Evolutionary conservation across 2,113 vertebrate species (phyloP).

Genomic region (Ptilorrhoa leucosticta): DNA sequence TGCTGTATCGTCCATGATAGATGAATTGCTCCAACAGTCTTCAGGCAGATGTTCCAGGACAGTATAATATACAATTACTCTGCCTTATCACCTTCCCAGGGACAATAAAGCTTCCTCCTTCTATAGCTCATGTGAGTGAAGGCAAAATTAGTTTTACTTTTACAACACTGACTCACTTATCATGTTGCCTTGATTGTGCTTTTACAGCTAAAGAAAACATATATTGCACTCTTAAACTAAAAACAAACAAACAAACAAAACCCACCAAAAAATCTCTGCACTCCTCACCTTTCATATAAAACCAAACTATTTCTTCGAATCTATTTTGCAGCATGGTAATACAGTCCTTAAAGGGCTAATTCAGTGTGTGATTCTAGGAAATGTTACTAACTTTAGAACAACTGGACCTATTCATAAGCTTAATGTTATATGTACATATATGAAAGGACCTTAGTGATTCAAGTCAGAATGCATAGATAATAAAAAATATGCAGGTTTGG

Average conservation of each 20-base stretch:
- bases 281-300: slow-evolving; percentile 30
- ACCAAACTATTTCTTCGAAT: neutral
- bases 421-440: neutral
- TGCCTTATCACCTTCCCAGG: slow-evolving; percentile 98
- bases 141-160: slow-evolving; percentile 97
- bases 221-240: slow-evolving; percentile 72
- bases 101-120: slow-evolving; percentile 95
- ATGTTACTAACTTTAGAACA: neutral
- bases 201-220: slow-evolving; percentile 81
- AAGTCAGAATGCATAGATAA: neutral
- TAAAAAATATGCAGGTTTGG: neutral
- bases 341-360: neutral
- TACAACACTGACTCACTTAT: slow-evolving; percentile 90
- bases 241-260: slow-evolving; percentile 23
- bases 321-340: neutral
- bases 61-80: slow-evolving; percentile 99
- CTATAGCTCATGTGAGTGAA: slow-evolving; percentile 97
- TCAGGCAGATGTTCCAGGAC: slow-evolving; percentile 97
- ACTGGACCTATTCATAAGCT: neutral
- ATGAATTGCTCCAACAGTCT: slow-evolving; percentile 93
- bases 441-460: neutral
- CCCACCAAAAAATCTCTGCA: neutral
- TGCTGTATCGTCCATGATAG: slow-evolving; percentile 83
- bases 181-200: slow-evolving; percentile 81
- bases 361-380: neutral